Percentiles rank a stretch among this genome's conserved stretches.
These are phyloP conservation scores for Atta cephalotes DNA, from an alignment of 1,140 invertebrate species.

Conservation along the genomic window DNA sequence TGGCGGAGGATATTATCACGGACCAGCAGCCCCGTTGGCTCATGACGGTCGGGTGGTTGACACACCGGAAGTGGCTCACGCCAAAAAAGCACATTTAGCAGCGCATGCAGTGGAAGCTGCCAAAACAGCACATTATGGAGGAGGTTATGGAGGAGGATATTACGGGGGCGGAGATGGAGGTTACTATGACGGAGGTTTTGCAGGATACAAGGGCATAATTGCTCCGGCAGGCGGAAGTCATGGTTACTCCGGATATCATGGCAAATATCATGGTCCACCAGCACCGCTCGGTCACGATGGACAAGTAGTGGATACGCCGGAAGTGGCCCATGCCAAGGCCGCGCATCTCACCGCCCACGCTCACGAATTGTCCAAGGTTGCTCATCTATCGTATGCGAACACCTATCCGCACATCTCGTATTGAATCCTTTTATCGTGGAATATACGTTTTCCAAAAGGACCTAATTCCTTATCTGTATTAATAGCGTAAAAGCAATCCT, in stretches of 20 bases:
- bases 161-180: slow-evolving; percentile 35
- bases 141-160: slow-evolving; percentile 81
- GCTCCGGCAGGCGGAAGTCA: background rate
- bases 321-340: slow-evolving; percentile 86
- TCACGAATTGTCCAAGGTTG: slow-evolving; percentile 83
- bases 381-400: slow-evolving; percentile 64
- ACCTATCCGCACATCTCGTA: slow-evolving; percentile 41
- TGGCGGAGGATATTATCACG: slow-evolving; percentile 78
- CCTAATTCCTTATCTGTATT: background rate
- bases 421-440: slow-evolving; percentile 28
- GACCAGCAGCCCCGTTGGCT: slow-evolving; percentile 83
- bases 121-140: slow-evolving; percentile 64
- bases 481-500: background rate
- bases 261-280: slow-evolving; percentile 79
- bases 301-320: slow-evolving; percentile 78
- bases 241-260: slow-evolving; percentile 67
- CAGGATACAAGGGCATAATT: background rate
- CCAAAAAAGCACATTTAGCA: slow-evolving; percentile 87
- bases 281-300: slow-evolving; percentile 78
- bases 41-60: slow-evolving; percentile 87
- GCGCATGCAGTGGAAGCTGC: slow-evolving; percentile 85
- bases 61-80: slow-evolving; percentile 88
- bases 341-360: slow-evolving; percentile 87
- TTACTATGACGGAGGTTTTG: background rate
- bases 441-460: background rate